Percentiles rank a stretch among this genome's conserved stretches.
These are phyloP conservation scores for Motacilla tschutschensis DNA, from an alignment of 2,113 vertebrate genomes.

Conservation along the genomic window DNA sequence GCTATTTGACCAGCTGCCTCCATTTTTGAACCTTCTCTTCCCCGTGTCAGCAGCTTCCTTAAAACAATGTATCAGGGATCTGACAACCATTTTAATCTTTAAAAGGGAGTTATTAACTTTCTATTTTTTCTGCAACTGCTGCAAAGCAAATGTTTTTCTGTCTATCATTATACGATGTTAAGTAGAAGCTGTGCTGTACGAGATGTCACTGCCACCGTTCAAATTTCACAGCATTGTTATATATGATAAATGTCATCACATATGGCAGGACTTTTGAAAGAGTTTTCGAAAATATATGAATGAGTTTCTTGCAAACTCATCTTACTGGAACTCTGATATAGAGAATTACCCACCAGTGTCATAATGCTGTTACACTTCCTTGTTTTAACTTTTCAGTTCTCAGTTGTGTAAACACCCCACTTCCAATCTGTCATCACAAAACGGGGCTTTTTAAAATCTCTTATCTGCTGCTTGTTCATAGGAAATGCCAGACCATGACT, in stretches of 20 bases:
- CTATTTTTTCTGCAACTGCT: background rate
- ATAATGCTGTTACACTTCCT: background rate
- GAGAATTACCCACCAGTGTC: background rate
- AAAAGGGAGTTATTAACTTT: background rate
- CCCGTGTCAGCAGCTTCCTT: background rate
- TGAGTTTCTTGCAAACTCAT: background rate
- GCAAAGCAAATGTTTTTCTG: background rate
- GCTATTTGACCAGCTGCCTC: background rate
- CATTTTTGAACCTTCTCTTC: background rate
- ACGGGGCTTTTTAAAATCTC: background rate
- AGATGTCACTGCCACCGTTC: background rate
- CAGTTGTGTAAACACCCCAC: background rate
- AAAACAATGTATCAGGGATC: background rate
- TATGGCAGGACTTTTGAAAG: background rate
- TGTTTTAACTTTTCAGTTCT: background rate
- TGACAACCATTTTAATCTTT: background rate
- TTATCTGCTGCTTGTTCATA: background rate
- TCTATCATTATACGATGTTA: background rate
- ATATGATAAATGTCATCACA: background rate
- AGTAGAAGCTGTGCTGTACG: background rate
- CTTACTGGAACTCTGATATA: slow-evolving; percentile 23
- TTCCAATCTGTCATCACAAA: background rate
- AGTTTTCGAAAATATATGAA: background rate
- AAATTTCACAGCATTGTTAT: background rate
- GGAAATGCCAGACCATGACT: background rate